These are phyloP conservation scores for Loris lydekkerianus DNA, from an alignment of 2,797 vertebrate species.

Conservation along the genomic window DNA sequence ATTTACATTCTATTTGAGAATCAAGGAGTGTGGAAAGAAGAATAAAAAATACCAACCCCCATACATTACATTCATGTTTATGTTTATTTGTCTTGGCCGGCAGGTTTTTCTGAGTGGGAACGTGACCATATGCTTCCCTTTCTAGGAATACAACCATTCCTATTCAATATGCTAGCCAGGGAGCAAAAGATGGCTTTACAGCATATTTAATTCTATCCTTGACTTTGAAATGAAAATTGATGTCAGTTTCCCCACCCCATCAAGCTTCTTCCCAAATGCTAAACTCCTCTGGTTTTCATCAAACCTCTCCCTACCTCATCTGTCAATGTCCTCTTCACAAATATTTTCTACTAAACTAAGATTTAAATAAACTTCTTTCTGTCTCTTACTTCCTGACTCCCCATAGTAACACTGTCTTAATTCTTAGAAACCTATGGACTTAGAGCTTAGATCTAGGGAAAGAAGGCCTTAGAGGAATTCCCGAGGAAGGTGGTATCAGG, in stretches of 20 bases:
- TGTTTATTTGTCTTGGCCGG: constrained; percentile 47
- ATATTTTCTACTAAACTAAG: constrained; percentile 25
- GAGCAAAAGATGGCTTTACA: constrained; percentile 36
- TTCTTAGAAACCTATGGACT: neutral
- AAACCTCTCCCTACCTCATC: constrained; percentile 57
- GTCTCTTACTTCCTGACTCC: neutral
- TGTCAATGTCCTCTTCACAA: constrained; percentile 42
- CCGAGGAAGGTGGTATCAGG: neutral
- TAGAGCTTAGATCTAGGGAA: neutral
- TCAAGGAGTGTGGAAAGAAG: neutral
- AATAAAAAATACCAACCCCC: constrained; percentile 12
- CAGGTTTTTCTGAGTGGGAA: constrained; percentile 62
- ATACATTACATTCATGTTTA: constrained; percentile 6
- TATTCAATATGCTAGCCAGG: constrained; percentile 15
- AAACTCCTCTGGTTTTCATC: constrained; percentile 61
- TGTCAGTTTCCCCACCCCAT: constrained; percentile 12
- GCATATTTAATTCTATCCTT: constrained; percentile 66
- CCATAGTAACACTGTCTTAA: neutral
- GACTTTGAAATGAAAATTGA: constrained; percentile 77
- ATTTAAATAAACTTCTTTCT: constrained; percentile 33
- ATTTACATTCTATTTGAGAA: constrained; percentile 41
- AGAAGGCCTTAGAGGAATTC: neutral
- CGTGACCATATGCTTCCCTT: constrained; percentile 53
- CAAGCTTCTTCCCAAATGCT: constrained; percentile 66
- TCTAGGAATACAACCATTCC: constrained; percentile 28